Conservation (phyloP, 2,113 vertebrate species). For the Semnornis frantzii region DNA sequence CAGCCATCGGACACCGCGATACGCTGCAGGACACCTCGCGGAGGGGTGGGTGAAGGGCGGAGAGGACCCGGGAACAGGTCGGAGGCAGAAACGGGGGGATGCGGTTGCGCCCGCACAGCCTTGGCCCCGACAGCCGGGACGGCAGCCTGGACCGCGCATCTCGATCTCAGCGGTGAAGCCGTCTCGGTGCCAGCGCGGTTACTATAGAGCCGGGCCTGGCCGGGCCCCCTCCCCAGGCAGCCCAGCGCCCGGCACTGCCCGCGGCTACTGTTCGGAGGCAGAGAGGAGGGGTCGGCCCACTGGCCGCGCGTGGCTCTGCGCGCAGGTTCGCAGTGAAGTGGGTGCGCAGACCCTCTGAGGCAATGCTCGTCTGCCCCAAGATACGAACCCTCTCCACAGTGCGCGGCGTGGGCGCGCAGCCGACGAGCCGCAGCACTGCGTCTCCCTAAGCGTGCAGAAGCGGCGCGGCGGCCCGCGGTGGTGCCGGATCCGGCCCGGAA, state of each 20-base stretch:
- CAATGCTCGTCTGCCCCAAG: fast-evolving
- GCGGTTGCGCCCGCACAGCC: not conserved
- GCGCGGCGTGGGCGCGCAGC: not conserved
- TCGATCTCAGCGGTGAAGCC: not conserved
- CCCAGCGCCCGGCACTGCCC: not conserved
- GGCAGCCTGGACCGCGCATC: not conserved
- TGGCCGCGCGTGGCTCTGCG: not conserved
- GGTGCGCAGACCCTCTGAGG: not conserved
- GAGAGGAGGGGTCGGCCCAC: not conserved
- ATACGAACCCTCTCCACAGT: fast-evolving
- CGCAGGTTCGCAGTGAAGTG: not conserved
- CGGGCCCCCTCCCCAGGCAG: not conserved
- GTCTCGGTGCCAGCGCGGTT: not conserved
- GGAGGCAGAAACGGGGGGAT: not conserved
- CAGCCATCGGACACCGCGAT: too few relatives aligned
- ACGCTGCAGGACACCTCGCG: too few relatives aligned
- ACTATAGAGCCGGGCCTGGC: not conserved
- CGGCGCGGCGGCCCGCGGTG: not conserved
- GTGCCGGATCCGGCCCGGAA: too few relatives aligned
- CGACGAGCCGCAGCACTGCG: not conserved
- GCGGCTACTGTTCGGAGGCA: fast-evolving
- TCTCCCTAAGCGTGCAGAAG: not conserved
- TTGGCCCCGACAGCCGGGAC: not conserved
- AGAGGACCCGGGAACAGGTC: too few relatives aligned
- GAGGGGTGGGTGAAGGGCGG: too few relatives aligned